phyloP scores from a whole-genome alignment of 2,888 invertebrate species.

The Drosophila putrida region DNA sequence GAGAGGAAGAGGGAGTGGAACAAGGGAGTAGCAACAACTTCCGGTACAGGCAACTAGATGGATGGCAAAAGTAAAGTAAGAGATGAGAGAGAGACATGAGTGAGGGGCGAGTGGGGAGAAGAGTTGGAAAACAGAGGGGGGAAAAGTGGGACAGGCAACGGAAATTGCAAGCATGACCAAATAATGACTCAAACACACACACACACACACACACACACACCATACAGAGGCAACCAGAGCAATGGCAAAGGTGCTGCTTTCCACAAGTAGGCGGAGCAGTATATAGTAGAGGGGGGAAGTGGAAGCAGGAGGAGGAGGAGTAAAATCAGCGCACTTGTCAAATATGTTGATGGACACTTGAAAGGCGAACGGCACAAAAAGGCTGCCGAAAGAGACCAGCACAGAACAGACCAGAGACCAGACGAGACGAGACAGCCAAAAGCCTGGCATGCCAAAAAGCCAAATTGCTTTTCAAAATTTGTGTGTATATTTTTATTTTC shows the following conservation, averaged over 20 bases:
- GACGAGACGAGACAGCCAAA: conserved; percentile 31
- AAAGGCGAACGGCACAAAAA: conserved; percentile 61
- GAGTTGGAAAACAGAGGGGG: neutral
- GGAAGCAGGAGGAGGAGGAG: neutral
- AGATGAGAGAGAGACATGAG: neutral
- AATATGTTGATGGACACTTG: conserved; percentile 78
- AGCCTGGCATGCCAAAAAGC: conserved; percentile 54
- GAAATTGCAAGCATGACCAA: conserved; percentile 78
- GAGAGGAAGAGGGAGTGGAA: neutral
- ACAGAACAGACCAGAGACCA: neutral
- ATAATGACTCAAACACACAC: conserved; percentile 65
- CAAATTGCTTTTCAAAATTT: conserved; percentile 72
- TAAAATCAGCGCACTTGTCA: conserved; percentile 78
- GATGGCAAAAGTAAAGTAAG: conserved; percentile 26
- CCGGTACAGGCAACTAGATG: conserved; percentile 56
- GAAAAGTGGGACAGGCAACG: conserved; percentile 35
- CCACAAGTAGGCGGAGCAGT: conserved; percentile 1
- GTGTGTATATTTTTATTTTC: conserved; percentile 3
- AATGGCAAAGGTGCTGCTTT: conserved; percentile 32
- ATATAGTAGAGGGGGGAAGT: neutral
- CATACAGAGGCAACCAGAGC: conserved; percentile 11
- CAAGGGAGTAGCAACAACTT: conserved; percentile 43
- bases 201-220: conserved; percentile 6
- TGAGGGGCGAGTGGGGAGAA: neutral
- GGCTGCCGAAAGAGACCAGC: conserved; percentile 30